Evolutionary conservation across 1,140 invertebrate genomes (phyloP), one percentile per base, ranked within the genome.

Genomic region (Habropoda laboriosa): DNA sequence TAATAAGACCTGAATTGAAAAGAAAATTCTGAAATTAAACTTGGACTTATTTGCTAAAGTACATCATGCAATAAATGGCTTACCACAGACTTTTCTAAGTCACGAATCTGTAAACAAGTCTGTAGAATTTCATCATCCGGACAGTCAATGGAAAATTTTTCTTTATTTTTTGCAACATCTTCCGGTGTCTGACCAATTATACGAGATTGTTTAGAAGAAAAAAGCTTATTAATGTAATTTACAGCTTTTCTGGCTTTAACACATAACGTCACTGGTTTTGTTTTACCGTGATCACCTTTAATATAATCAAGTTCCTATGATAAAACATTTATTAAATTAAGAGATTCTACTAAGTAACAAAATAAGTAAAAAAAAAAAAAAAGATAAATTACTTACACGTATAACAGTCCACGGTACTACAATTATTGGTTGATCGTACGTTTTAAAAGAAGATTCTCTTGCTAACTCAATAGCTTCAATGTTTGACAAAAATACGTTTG

Each of bases 91-190:
- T 88, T 87, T 53, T 58, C 60, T 12, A 79, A 81, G 8, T 87
- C 42, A 10, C 76, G 85, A 47, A 93, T 89, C 84, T 93, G 89
- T 32, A 93, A 79, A 72, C 93, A 93, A 24, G 89, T 91, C 80
- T 93, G 92, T 40, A 92, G 81, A 61, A 93, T 93, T 64, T 91
- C 87, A 78, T 93, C 92, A 83, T 93, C 92, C 6, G 92, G 89
- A 79, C 88, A 91, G n/a, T 90, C 87, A 0, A 80, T 40, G 0
- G 61, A 47, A 74, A 91, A 93, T 63, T 86, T 88, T 57, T 82
- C 38, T 81, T 88, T 91, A 82, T 92, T 93, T 55, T 82, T 77
- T 35, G 66, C 40, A 32, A 88, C 90, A 32, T 93, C 91, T 58
- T 86, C 71, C 27, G 86, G 85, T 2, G 89, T 91, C 86, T 93